phyloP scores from a whole-genome alignment of 2,888 invertebrate species.

The Myathropa florea region DNA sequence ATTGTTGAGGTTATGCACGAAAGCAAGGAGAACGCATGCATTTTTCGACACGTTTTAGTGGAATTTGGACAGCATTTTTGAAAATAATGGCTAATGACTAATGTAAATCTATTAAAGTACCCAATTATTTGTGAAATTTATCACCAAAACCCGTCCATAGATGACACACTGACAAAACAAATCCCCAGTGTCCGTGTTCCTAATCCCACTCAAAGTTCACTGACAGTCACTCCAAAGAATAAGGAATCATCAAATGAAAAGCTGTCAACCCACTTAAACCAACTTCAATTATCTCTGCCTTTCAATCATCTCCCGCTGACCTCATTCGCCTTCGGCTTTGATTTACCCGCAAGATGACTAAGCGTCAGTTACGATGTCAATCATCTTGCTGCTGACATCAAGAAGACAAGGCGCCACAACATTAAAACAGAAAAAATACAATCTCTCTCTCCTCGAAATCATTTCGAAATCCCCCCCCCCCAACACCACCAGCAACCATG shows the following conservation, averaged over 20 bases:
- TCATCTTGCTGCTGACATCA: constrained; percentile 1
- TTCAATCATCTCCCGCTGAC: constrained; percentile 46
- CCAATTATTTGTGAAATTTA: too few species aligned
- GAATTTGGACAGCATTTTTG: too few species aligned
- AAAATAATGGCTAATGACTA: too few species aligned
- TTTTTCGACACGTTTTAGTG: too few species aligned
- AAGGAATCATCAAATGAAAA: background rate
- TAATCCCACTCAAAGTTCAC: background rate
- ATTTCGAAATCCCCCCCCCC: constrained; percentile 24
- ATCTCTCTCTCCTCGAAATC: background rate
- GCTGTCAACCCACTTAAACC: background rate
- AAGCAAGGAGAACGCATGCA: too few species aligned
- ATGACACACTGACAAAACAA: too few species aligned
- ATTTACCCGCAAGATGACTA: constrained; percentile 37
- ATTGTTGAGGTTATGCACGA: too few species aligned
- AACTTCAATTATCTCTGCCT: constrained; percentile 17
- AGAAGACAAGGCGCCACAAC: constrained; percentile 40
- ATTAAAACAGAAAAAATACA: constrained; percentile 24
- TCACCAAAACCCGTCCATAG: too few species aligned
- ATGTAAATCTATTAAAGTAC: too few species aligned
- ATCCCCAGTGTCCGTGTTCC: too few species aligned
- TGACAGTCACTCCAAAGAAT: background rate
- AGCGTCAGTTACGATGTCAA: constrained; percentile 33
- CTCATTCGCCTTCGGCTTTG: constrained; percentile 22
- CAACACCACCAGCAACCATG: background rate